Conservation (phyloP, 2,888 invertebrate species). For the Exocentrus adspersus region DNA sequence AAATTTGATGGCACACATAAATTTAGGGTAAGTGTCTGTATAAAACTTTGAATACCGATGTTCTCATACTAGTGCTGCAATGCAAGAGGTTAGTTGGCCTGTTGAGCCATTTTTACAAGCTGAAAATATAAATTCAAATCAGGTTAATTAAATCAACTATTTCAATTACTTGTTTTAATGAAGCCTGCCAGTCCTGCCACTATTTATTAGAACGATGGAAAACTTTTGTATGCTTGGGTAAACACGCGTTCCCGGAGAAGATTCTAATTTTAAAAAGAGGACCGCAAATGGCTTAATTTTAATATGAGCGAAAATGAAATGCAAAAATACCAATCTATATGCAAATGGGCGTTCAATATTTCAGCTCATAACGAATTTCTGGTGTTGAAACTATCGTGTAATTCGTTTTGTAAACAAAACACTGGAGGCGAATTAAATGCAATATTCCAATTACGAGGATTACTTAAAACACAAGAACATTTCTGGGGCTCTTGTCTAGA, state of each 20-base stretch:
- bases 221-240: no score
- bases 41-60: constrained; percentile 8
- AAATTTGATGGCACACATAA: constrained; percentile 38
- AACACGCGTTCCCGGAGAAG: no score
- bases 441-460: constrained; percentile 33
- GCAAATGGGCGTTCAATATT: constrained; percentile 56
- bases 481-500: constrained; percentile 23
- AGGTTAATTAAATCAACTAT: no score
- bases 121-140: no score
- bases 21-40: constrained; percentile 28
- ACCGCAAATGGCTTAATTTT: constrained; percentile 45
- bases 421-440: constrained; percentile 29
- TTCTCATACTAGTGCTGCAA: constrained; percentile 6
- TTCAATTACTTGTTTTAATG: no score
- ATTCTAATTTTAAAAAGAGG: constrained; percentile 11
- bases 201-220: no score
- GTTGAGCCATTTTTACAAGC: no score
- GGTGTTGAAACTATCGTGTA: constrained; percentile 23
- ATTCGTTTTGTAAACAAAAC: constrained; percentile 33
- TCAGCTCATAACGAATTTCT: constrained; percentile 45
- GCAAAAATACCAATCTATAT: constrained; percentile 58
- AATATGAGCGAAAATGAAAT: constrained; percentile 47
- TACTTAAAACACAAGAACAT: constrained; percentile 35
- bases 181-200: no score
- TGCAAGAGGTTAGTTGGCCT: not conserved